These are phyloP conservation scores for Columba livia DNA, from an alignment of 2,113 vertebrate species.

Conservation along the genomic window DNA sequence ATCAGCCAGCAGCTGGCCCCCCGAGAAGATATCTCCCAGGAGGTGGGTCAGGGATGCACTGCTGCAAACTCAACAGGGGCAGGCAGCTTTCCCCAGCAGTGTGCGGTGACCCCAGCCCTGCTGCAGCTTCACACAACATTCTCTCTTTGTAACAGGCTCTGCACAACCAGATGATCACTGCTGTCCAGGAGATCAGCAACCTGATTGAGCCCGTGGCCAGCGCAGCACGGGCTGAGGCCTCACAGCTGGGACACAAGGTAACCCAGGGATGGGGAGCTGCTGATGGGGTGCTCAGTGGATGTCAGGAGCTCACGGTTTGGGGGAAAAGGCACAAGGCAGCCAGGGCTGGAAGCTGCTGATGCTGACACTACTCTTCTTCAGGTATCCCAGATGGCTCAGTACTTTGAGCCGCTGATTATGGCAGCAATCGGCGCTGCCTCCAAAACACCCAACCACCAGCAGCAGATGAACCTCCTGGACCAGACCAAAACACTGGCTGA, in stretches of 20 bases:
- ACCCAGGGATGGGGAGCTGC: neutral
- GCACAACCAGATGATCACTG: conserved; percentile 95
- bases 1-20: conserved; percentile 95
- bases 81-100: accelerated
- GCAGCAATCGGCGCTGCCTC: conserved; percentile 91
- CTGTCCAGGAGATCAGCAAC: conserved; percentile 96
- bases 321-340: neutral
- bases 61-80: neutral
- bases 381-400: conserved; percentile 98
- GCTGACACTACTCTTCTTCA: conserved; percentile 57
- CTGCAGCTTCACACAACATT: neutral
- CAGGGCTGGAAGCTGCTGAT: neutral
- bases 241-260: conserved; percentile 97
- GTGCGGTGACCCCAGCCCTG: neutral
- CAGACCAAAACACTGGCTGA: conserved; percentile 95
- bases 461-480: conserved; percentile 98
- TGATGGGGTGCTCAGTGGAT: accelerated
- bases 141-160: conserved; percentile 79
- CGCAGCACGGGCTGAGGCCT: conserved; percentile 90
- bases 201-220: conserved; percentile 91
- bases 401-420: conserved; percentile 94
- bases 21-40: conserved; percentile 92
- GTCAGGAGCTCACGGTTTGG: accelerated
- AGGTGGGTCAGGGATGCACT: conserved; percentile 71
- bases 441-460: conserved; percentile 94